Base-by-base conservation (phyloP, 37 sponge, comb jelly and placozoan species). In the Eunapius fragilis region DNA sequence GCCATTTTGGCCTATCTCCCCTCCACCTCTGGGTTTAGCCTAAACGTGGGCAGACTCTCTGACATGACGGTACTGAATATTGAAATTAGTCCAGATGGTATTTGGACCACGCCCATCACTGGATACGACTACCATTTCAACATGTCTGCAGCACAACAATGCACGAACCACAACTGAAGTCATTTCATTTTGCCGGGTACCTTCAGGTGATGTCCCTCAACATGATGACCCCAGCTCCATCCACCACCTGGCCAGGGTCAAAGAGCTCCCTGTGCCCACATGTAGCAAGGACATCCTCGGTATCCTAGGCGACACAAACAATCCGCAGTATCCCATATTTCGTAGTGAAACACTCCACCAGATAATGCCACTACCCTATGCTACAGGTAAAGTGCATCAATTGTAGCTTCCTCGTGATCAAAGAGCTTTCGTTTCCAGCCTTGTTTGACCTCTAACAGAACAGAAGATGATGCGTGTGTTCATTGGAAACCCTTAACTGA, bases 71-170 rank as follows among this genome's bases (percentile, higher is more conserved):
- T 87, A 17, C 10, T 28, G 13, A 87, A 80, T 23, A 24, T 87
- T 35, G 87, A 87, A 75, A 76, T 87, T n/a, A 27, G 72, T 24
- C n/a, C 87, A 3, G 35, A 22, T 25, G 75, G 75, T 28, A 74
- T 71, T 4, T 68, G 31, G 31, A 23, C 35, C 23, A 50, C 50
- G 0, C 31, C 24, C 34, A 81, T 87, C 24, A 33, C 71, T 17
- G 68, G 37, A 24, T 81, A 80, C 67, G 36, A 71, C 82, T 87
- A 87, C 58, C 87, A 87, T 25, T 87, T 87, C 68, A 87, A 87
- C 68, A 80, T 80, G 87, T 86, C 11, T 17, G 13, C 13, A 22
- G 28, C 3, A 9, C 17, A 58, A 10, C 14, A 58, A 58, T 2
- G 14, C 17, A 17, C 6, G 2, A 12, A 58, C 22, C 22, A 58